Base-by-base conservation (phyloP, 2,113 vertebrate species). In the Maccullochella peelii region DNA sequence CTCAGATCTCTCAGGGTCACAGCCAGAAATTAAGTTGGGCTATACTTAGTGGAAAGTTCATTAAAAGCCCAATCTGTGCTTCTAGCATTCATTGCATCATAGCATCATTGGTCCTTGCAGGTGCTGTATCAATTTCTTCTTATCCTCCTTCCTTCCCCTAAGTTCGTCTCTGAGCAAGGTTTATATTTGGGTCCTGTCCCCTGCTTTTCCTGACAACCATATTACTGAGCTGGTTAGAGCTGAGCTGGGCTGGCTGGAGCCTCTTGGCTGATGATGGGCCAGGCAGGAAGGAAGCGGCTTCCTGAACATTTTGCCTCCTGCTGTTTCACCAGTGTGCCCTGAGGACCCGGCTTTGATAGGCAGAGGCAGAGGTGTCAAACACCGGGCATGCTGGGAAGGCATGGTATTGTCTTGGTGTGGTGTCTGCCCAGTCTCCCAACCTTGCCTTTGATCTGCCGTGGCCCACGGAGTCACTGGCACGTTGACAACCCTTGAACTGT, bases 221-320 rank as follows among this genome's bases (percentile, higher is more conserved):
- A 75, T 91, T 38, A 42, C 86, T 70, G 67, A 85, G 91, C 82
- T 79, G 84, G 87, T 92, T 65, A 21, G 80, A 72, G 61, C 7
- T 30, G 71, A 59, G 62, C 49, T 23, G 47, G 50, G 44, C 49
- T 77, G 27, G 49, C 65, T 82, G 83, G 71, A 87, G 85, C 76
- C 70, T 68, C 72, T 79, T 4, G 44, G 68, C 55, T 72, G 85
- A 79, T 42, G 72, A 86, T 85, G 83, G 84, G 77, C 74, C 2
- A 70, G 91, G 74, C 33, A 87, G 95, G 96, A 95, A 96, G 96
- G 96, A 96, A 96, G 94, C 69, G 7, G 84, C 92, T 95, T 96
- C 95, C 95, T 94, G 91, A 86, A 93, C 80, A 84, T 94, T 95
- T 95, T 91, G 93, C 90, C 70, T 83, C 92, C 91, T 30, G 80